Percentiles rank a stretch among this genome's conserved stretches.
Conservation (phyloP, 2,888 invertebrate genomes). For the Eupithecia centaureata region DNA sequence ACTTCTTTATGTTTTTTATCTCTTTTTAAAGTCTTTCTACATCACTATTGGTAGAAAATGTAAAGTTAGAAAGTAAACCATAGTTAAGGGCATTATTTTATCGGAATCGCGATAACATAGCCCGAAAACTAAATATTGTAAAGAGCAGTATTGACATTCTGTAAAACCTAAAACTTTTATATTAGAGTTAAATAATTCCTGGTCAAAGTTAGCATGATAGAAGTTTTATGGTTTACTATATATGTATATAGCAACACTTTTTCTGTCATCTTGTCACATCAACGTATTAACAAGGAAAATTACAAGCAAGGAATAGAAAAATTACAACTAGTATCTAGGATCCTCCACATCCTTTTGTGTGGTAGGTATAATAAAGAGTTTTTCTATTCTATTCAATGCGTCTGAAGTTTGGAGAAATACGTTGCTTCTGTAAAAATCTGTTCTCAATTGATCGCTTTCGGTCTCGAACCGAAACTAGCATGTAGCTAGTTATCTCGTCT, state of each 20-base stretch:
- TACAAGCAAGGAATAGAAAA: too few species aligned
- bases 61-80: neutral
- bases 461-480: conserved; percentile 18
- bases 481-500: conserved; percentile 43
- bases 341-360: too few species aligned
- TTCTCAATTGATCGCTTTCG: neutral
- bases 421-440: neutral
- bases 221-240: neutral
- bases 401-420: neutral
- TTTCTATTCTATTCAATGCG: too few species aligned
- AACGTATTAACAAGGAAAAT: too few species aligned
- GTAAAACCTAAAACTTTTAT: neutral
- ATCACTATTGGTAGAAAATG: too few species aligned
- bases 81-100: neutral
- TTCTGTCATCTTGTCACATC: neutral
- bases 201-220: neutral
- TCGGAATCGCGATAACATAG: neutral
- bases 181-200: neutral
- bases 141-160: neutral
- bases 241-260: neutral
- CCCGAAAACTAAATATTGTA: neutral
- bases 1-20: too few species aligned
- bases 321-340: too few species aligned
- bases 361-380: too few species aligned
- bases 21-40: too few species aligned